These are phyloP conservation scores for Talpa occidentalis DNA, from an alignment of 2,113 vertebrate species.

Conservation along the genomic window DNA sequence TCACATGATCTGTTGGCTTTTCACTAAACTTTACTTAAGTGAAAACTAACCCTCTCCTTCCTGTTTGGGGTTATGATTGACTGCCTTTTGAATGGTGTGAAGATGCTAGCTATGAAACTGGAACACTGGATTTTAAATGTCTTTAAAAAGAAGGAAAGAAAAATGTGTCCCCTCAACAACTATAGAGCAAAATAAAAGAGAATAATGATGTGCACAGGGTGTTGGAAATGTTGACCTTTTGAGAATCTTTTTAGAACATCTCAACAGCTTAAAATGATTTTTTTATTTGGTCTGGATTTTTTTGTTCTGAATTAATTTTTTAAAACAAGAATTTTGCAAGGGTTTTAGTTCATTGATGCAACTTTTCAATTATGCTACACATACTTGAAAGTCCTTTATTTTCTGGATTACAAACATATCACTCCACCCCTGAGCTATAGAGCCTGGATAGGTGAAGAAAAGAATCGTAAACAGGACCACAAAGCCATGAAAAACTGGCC, in stretches of 20 bases:
- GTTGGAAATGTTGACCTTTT: slow-evolving; percentile 33
- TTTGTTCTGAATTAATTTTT: slow-evolving; percentile 25
- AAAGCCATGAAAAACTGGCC: background rate
- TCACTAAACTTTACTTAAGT: slow-evolving; percentile 75
- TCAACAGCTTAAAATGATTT: slow-evolving; percentile 34
- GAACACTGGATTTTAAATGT: slow-evolving; percentile 55
- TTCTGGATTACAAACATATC: background rate
- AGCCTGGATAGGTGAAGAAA: background rate
- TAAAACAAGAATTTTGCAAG: background rate
- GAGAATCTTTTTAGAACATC: slow-evolving; percentile 38
- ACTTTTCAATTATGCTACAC: background rate
- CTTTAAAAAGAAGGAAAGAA: slow-evolving; percentile 59
- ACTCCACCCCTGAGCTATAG: background rate
- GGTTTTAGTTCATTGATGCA: background rate
- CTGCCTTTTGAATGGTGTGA: slow-evolving; percentile 56
- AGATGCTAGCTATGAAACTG: slow-evolving; percentile 21
- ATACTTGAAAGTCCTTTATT: background rate
- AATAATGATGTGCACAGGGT: background rate
- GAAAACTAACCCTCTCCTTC: slow-evolving; percentile 67
- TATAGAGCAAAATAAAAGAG: slow-evolving; percentile 48
- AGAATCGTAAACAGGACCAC: background rate
- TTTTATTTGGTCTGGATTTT: background rate
- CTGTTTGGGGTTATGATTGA: slow-evolving; percentile 66
- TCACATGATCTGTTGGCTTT: slow-evolving; percentile 28
- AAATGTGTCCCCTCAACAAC: slow-evolving; percentile 16